Conservation (phyloP, 2,113 vertebrate species). For the Ceuthmochares aereus region DNA sequence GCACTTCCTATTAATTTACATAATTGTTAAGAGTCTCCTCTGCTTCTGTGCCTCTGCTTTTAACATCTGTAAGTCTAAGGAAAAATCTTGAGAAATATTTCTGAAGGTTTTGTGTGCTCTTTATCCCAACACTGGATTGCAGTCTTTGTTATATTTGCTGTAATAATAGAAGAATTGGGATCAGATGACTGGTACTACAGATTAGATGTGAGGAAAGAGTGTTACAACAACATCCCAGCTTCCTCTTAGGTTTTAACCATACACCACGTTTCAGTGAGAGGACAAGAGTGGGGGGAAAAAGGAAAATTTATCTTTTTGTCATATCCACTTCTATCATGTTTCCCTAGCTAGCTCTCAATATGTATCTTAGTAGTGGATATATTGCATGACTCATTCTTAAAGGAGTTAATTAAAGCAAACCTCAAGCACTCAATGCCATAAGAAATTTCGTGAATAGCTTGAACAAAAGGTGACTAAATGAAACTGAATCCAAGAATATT, state of each 20-base stretch:
- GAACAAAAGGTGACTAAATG: slow-evolving; percentile 18
- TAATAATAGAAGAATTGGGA: neutral
- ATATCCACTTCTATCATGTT: neutral
- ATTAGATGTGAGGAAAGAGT: slow-evolving; percentile 19
- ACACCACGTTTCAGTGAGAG: neutral
- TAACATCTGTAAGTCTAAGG: neutral
- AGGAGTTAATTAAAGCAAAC: neutral
- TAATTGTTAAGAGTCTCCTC: neutral
- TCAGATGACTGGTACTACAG: neutral
- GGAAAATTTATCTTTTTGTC: slow-evolving; percentile 15
- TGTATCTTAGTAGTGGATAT: neutral
- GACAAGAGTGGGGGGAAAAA: neutral
- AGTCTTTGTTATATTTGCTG: neutral
- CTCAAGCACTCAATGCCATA: neutral
- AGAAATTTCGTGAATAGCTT: neutral
- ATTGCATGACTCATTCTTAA: neutral
- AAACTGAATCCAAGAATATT: neutral
- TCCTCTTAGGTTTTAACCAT: neutral
- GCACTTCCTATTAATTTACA: neutral
- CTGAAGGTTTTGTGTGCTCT: slow-evolving; percentile 39
- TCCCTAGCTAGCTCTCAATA: neutral
- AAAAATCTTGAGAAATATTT: slow-evolving; percentile 46
- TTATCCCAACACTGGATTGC: neutral
- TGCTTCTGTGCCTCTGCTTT: slow-evolving; percentile 3
- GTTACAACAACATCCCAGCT: neutral